Conservation (phyloP, 2,888 invertebrate genomes). For the Dryomyza anilis region DNA sequence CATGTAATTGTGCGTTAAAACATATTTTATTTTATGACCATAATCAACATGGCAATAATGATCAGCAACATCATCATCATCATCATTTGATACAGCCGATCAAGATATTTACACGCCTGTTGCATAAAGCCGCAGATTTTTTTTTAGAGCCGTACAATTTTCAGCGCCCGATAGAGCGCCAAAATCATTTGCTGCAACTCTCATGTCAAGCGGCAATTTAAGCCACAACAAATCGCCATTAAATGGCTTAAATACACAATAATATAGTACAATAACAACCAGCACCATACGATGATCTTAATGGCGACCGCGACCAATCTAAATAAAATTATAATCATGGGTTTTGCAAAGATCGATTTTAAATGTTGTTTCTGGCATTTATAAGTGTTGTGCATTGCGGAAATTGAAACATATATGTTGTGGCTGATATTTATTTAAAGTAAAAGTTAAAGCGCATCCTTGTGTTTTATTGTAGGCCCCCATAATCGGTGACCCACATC, state of each 20-base stretch:
- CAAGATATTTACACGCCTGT: too few relatives aligned
- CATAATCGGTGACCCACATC: conserved; percentile 22
- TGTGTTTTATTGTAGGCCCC: not conserved
- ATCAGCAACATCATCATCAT: too few relatives aligned
- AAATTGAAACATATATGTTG: conserved; percentile 8
- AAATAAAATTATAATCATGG: conserved; percentile 25
- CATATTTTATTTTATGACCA: too few relatives aligned
- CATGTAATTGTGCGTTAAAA: too few relatives aligned
- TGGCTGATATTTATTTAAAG: not conserved
- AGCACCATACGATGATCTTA: not conserved
- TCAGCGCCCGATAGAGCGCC: not conserved
- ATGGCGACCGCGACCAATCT: conserved; percentile 2
- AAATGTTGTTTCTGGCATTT: conserved; percentile 12
- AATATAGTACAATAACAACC: too few relatives aligned
- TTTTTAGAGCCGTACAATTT: too few relatives aligned
- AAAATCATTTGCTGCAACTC: not conserved
- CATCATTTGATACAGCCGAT: too few relatives aligned
- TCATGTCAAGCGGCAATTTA: not conserved
- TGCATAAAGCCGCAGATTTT: too few relatives aligned
- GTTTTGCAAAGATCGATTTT: conserved; percentile 14
- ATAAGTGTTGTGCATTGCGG: not conserved
- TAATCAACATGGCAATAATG: too few relatives aligned
- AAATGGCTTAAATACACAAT: conserved; percentile 1
- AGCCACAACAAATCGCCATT: conserved; percentile 8
- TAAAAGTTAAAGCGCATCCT: conserved; percentile 9